Base-by-base conservation (phyloP, 2,113 vertebrate genomes). In the Xyliphius kryptos region DNA sequence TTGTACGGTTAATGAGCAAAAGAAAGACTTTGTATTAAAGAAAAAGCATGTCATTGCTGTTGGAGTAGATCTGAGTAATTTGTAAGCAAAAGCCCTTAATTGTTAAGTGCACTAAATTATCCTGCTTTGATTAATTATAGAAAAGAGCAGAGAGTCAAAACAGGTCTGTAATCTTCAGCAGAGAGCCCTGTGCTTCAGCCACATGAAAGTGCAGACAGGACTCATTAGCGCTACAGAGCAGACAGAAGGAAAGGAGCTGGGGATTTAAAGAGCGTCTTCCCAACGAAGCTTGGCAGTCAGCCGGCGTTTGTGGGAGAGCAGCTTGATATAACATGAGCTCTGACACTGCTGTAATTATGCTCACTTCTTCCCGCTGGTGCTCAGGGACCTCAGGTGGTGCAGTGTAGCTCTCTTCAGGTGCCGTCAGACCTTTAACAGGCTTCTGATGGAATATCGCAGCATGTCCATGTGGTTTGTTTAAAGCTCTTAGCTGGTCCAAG, bases 211-310 rank as follows among this genome's bases (percentile, higher is more conserved):
- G 40, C 46, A 41, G 50, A 61, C 16, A 36, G 22, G 37, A 19
- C 37, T 75, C 66, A 67, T 71, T 62, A 65, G 56, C 2, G 26
- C 50, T 54, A 5, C 53, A 47, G 53, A 17, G 7, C 38, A 43
- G 55, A 17, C 1, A 8, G 59, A 38, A 36, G 61, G 38, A 19
- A 32, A 43, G 11, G 44, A 26, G 48, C 36, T 13, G n/a, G 17
- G 8, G 52, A 66, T 56, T 46, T 67, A 68, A 73, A 66, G 54
- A 44, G 15, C 56, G 51, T 57, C 57, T 15, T 68, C 71, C 61
- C 56, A 66, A 38, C 11, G 54, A 17, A 36, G 20, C 16, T 66
- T 72, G 69, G 67, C 77, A 58, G 48, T 1, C 16, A 17, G 65
- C 55, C 66, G 19, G 46, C 21, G 40, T 52, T 21, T 26, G 46